phyloP scores from a whole-genome alignment of 2,113 vertebrate genomes.

The Actenoides lindsayi region DNA sequence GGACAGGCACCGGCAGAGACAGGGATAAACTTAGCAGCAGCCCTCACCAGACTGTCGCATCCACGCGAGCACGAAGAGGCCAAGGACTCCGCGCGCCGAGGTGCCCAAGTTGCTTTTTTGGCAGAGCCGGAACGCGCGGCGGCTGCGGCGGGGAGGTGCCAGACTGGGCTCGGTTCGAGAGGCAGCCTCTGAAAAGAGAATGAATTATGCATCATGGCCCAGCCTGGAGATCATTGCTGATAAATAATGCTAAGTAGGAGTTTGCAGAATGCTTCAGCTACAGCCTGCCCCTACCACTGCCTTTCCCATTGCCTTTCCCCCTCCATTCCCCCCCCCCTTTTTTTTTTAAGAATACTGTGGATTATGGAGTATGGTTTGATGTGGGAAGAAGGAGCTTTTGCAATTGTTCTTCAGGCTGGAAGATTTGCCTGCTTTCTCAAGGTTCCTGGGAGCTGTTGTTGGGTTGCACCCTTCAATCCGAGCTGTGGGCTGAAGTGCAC shows the following conservation, averaged over 20 bases:
- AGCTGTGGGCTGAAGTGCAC: neutral
- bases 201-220: slow-evolving; percentile 72
- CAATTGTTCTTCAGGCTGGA: neutral
- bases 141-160: neutral
- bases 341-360: neutral
- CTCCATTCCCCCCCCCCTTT: no score
- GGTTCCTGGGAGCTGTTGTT: neutral
- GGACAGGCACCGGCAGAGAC: neutral
- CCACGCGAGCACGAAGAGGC: neutral
- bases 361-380: neutral
- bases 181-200: neutral
- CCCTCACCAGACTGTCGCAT: neutral
- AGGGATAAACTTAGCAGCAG: slow-evolving; percentile 25
- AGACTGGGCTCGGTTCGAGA: neutral
- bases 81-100: neutral
- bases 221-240: slow-evolving; percentile 55
- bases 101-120: neutral
- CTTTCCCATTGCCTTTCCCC: neutral
- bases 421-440: neutral
- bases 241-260: slow-evolving; percentile 69
- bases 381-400: neutral
- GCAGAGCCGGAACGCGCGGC: neutral
- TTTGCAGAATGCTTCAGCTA: neutral
- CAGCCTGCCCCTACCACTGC: neutral
- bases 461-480: rapidly evolving